Percentiles rank a stretch among this genome's conserved stretches.
Conservation (phyloP, 2,888 invertebrate genomes). For the Tetragonula carbonaria region DNA sequence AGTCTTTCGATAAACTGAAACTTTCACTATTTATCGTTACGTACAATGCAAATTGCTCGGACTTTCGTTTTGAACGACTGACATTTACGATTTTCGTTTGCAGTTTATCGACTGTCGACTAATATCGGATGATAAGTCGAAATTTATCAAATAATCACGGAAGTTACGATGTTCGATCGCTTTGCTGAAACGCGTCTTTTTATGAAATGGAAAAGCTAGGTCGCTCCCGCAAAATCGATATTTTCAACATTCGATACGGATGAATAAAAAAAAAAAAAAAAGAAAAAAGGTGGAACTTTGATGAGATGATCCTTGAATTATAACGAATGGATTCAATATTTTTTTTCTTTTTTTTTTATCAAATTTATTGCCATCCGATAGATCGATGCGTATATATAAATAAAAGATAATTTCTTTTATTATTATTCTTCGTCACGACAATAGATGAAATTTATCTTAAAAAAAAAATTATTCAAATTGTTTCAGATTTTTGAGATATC, state of each 20-base stretch:
- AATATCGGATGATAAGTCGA: not conserved
- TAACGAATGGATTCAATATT: not conserved
- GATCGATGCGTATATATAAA: too few species aligned
- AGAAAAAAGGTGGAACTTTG: not conserved
- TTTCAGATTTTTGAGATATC: slow-evolving; percentile 90
- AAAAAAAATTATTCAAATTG: not conserved
- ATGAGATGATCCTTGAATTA: not conserved
- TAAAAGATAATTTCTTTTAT: too few species aligned
- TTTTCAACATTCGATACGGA: slow-evolving; percentile 44
- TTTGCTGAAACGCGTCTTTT: slow-evolving; percentile 30
- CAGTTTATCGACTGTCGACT: not conserved
- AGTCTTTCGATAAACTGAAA: not conserved
- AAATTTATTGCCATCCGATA: not conserved
- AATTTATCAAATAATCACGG: not conserved
- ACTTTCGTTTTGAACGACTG: not conserved
- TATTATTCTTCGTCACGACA: too few species aligned
- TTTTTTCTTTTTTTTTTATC: not conserved
- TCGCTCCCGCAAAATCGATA: slow-evolving; percentile 41
- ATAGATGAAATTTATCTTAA: not conserved
- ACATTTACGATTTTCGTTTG: not conserved
- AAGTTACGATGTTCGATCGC: not conserved
- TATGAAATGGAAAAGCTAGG: slow-evolving; percentile 25
- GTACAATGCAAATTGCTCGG: not conserved
- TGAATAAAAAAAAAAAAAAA: slow-evolving; percentile 20
- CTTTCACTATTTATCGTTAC: not conserved